A percentile compares a stretch with the other conserved stretches of the same genome.
Conservation (phyloP, 1,140 invertebrate genomes). For the Calosoma granatense region DNA sequence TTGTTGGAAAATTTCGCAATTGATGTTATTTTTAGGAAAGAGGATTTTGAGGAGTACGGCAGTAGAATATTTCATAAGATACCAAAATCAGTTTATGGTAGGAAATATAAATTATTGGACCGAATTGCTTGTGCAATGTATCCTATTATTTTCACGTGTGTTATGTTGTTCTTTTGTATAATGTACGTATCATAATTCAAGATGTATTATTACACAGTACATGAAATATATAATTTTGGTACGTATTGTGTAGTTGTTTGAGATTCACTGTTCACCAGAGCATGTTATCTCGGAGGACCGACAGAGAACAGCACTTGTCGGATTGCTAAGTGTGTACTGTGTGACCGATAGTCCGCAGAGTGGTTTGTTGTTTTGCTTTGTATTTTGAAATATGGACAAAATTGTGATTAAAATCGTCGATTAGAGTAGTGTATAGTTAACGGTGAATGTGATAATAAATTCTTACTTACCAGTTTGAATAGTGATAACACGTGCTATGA, state of each 20-base stretch:
- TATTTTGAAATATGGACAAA: conserved; percentile 3
- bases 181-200: neutral
- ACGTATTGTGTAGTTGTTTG: neutral
- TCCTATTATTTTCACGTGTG: neutral
- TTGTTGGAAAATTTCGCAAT: neutral
- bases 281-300: neutral
- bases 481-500: neutral
- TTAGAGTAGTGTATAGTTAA: neutral
- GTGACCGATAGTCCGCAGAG: neutral
- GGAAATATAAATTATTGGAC: neutral
- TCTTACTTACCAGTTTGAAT: neutral
- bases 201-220: too few relatives aligned
- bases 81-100: neutral
- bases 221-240: too few relatives aligned
- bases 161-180: neutral
- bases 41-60: neutral
- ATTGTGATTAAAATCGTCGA: neutral
- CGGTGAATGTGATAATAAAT: neutral
- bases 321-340: neutral
- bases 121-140: neutral
- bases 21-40: neutral
- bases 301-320: neutral
- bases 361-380: conserved; percentile 8
- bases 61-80: neutral
- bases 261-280: neutral